Percentiles rank a stretch among this genome's conserved stretches.
phyloP scores from a whole-genome alignment of 2,888 invertebrate genomes.

The Enchytraeus crypticus region DNA sequence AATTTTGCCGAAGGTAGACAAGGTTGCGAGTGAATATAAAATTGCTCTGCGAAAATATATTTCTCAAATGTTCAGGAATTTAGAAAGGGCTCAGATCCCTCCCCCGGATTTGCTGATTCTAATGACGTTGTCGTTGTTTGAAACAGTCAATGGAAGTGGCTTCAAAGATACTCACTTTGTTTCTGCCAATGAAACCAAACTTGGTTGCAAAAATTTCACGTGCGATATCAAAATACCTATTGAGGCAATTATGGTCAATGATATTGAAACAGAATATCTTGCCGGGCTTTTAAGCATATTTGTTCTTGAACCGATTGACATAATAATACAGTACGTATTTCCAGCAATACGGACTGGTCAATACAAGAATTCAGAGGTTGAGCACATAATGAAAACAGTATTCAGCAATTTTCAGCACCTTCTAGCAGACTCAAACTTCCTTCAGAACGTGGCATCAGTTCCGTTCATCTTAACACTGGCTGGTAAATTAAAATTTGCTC shows the following conservation, averaged over 20 bases:
- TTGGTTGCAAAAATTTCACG: background rate
- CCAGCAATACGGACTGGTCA: too few relatives aligned
- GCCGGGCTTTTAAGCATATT: background rate
- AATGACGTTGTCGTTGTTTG: background rate
- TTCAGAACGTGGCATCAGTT: too few relatives aligned
- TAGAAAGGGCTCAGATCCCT: background rate
- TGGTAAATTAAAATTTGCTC: background rate
- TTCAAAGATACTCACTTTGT: background rate
- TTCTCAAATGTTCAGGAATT: too few relatives aligned
- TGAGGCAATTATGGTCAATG: background rate
- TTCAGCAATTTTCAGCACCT: too few relatives aligned
- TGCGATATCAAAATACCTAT: background rate
- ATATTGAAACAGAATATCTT: background rate
- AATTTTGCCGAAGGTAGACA: too few relatives aligned
- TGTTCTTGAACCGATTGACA: too few relatives aligned
- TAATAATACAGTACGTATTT: too few relatives aligned
- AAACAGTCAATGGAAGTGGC: background rate
- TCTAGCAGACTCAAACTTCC: too few relatives aligned
- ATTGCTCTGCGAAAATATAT: background rate
- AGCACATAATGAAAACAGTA: too few relatives aligned
- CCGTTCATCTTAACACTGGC: too few relatives aligned
- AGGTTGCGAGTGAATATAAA: too few relatives aligned
- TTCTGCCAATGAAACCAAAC: background rate
- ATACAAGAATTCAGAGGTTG: too few relatives aligned
- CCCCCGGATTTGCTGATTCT: background rate